phyloP scores from a whole-genome alignment of 2,113 vertebrate species.

The Sinosuthora webbiana region DNA sequence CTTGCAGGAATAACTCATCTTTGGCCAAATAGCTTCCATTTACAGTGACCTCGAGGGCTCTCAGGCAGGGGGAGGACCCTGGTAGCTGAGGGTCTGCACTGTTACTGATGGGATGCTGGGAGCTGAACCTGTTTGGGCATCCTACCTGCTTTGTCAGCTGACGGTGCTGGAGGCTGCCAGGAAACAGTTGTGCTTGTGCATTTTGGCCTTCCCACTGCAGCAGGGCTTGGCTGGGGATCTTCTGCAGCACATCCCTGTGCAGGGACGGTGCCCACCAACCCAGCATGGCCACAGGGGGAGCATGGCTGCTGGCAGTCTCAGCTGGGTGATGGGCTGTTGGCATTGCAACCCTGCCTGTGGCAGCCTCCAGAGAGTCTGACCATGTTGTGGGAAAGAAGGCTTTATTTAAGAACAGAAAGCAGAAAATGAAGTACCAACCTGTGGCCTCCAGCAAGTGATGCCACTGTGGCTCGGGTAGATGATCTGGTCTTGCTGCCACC shows the following conservation, averaged over 20 bases:
- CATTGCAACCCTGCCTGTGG: not conserved
- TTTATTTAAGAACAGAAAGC: not conserved
- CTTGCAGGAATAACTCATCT: not conserved
- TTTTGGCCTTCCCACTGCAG: not conserved
- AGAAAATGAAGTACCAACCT: not conserved
- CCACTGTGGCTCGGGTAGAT: not conserved
- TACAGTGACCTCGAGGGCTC: not conserved
- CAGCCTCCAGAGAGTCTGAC: not conserved
- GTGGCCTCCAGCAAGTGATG: not conserved
- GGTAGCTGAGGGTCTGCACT: not conserved
- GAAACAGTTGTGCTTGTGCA: accelerated
- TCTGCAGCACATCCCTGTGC: not conserved
- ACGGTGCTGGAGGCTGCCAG: accelerated
- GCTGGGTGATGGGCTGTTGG: not conserved
- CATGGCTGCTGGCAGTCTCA: accelerated
- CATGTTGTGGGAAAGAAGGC: accelerated
- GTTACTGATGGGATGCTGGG: accelerated
- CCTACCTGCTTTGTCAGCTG: not conserved
- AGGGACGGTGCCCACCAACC: accelerated
- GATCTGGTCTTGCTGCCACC: not conserved
- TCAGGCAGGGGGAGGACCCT: not conserved
- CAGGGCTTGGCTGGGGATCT: not conserved
- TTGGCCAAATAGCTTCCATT: not conserved
- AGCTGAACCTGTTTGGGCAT: not conserved
- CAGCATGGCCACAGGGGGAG: accelerated